Percentiles rank a stretch among this genome's conserved stretches.
These are phyloP conservation scores for Syrphus vitripennis DNA, from an alignment of 2,888 invertebrate species.

Conservation along the genomic window DNA sequence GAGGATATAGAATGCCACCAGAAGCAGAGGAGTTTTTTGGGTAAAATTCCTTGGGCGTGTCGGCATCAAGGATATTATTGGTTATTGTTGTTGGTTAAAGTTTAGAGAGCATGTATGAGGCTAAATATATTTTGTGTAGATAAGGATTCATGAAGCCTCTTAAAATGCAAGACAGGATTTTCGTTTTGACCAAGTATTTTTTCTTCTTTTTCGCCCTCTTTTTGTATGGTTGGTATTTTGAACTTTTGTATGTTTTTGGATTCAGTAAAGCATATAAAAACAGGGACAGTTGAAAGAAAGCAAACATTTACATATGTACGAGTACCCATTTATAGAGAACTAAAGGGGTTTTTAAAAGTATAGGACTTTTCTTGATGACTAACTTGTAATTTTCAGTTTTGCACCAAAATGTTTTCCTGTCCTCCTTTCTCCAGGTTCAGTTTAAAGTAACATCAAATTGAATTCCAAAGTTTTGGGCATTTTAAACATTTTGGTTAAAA, in stretches of 20 bases:
- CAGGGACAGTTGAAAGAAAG: background rate
- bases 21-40: conserved; percentile 16
- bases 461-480: too few relatives aligned
- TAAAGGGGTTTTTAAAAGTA: too few relatives aligned
- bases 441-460: too few relatives aligned
- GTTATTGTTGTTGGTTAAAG: conserved; percentile 28
- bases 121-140: conserved; percentile 19
- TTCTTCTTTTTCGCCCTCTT: background rate
- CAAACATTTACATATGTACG: background rate
- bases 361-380: too few relatives aligned
- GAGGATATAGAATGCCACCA: background rate
- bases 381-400: too few relatives aligned
- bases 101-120: conserved; percentile 20
- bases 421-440: too few relatives aligned
- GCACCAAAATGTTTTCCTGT: too few relatives aligned
- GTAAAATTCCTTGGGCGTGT: conserved; percentile 31
- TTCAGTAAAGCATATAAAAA: background rate
- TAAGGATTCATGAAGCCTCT: conserved; percentile 15
- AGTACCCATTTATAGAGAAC: too few relatives aligned
- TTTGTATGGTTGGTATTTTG: background rate
- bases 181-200: conserved; percentile 1
- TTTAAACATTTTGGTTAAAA: too few relatives aligned
- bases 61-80: conserved; percentile 28
- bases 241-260: conserved; percentile 1
- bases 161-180: background rate